Conservation (phyloP, 2,888 invertebrate genomes). For the Lasiommata megera region DNA sequence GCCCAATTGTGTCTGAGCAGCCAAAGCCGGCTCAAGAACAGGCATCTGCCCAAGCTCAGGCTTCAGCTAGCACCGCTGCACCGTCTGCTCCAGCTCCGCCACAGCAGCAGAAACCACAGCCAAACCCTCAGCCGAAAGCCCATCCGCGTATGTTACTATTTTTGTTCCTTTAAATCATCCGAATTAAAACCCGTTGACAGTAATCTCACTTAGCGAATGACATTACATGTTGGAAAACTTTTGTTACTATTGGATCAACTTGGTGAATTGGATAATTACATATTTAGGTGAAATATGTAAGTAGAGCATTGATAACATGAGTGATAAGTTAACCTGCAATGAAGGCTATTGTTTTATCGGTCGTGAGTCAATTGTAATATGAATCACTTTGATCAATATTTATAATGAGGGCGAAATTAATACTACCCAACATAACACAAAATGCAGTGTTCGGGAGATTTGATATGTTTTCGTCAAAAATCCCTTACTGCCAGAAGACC, state of each 20-base stretch:
- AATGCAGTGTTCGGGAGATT: too few species aligned
- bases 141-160: constrained; percentile 51
- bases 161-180: not conserved
- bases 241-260: too few species aligned
- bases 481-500: too few species aligned
- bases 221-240: too few species aligned
- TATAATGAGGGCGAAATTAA: not conserved
- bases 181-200: too few species aligned
- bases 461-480: too few species aligned
- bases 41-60: constrained; percentile 1
- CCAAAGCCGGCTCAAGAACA: constrained; percentile 2
- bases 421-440: not conserved
- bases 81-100: constrained; percentile 18
- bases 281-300: not conserved
- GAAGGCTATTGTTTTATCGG: not conserved
- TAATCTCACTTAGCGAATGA: too few species aligned
- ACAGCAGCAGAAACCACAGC: constrained; percentile 9
- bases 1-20: constrained; percentile 17
- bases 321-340: not conserved
- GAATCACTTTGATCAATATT: not conserved
- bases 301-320: not conserved
- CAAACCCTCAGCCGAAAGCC: constrained; percentile 26
- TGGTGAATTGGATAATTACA: too few species aligned
- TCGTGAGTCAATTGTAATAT: not conserved
- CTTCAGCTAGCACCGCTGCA: not conserved